Percentiles rank a stretch among this genome's conserved stretches.
Conservation (phyloP, 1,140 invertebrate genomes). For the Ladona fulva region DNA sequence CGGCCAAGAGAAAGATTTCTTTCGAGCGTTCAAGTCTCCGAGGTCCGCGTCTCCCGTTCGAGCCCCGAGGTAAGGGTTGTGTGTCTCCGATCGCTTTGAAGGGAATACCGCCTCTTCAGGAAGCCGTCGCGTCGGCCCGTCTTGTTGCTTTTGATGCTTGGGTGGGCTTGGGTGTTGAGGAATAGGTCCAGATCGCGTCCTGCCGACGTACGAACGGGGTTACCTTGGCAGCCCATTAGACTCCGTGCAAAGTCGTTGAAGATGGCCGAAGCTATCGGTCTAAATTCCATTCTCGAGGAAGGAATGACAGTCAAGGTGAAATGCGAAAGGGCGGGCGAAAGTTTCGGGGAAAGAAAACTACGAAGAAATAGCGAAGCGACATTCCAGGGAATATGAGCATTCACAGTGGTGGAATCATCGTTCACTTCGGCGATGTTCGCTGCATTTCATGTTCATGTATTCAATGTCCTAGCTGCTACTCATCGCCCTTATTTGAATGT, state of each 20-base stretch:
- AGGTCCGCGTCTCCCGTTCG: neutral
- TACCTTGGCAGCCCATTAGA: neutral
- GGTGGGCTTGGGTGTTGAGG: neutral
- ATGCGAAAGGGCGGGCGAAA: too few species aligned
- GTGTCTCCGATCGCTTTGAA: neutral
- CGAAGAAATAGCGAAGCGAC: too few species aligned
- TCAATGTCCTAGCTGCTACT: too few species aligned
- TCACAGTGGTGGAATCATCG: too few species aligned
- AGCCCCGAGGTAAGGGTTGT: neutral
- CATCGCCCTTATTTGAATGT: too few species aligned
- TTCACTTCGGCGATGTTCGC: too few species aligned
- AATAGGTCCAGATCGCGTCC: neutral
- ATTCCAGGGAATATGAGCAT: too few species aligned
- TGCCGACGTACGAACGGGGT: neutral
- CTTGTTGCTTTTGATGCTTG: neutral
- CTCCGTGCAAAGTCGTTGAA: neutral
- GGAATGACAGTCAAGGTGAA: too few species aligned
- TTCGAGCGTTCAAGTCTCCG: neutral
- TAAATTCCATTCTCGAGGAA: neutral
- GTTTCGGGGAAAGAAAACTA: too few species aligned
- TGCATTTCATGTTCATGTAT: too few species aligned
- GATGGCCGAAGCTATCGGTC: neutral
- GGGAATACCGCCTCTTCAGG: neutral
- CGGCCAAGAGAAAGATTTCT: neutral
- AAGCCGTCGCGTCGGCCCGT: neutral